A percentile compares a stretch with the other conserved stretches of the same genome.
phyloP scores from a whole-genome alignment of 2,113 vertebrate species.

The Atractosteus spatula region DNA sequence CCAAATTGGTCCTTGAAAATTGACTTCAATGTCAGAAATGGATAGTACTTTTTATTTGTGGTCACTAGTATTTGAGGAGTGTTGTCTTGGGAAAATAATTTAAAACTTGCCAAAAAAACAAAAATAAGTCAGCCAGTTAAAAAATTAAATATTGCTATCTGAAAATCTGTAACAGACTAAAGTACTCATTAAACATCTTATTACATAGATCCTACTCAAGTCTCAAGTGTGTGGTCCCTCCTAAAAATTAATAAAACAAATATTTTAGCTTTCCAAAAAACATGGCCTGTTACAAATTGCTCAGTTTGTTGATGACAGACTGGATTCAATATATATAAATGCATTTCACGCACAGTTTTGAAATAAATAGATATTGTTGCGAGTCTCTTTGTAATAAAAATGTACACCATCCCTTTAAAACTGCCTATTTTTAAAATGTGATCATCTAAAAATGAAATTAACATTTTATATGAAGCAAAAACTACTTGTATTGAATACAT shows the following conservation, averaged over 20 bases:
- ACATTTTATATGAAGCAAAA: conserved; percentile 17
- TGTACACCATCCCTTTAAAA: conserved; percentile 28
- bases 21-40: neutral
- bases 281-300: conserved; percentile 7
- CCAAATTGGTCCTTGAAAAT: neutral
- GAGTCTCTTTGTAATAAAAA: conserved; percentile 39
- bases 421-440: conserved; percentile 33
- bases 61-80: conserved; percentile 10
- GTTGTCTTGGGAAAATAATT: neutral
- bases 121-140: neutral
- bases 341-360: conserved; percentile 33
- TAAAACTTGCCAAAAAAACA: neutral
- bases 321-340: conserved; percentile 22
- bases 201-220: neutral
- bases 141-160: too few species aligned
- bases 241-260: neutral
- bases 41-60: neutral
- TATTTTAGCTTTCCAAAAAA: conserved; percentile 10
- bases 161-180: conserved; percentile 7
- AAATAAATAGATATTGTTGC: conserved; percentile 48
- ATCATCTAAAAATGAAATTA: conserved; percentile 32
- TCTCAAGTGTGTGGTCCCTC: conserved; percentile 12
- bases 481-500: neutral
- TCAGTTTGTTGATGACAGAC: conserved; percentile 40
- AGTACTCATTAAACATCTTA: conserved; percentile 16